Evolutionary conservation across 92 coral and sea anemone genomes (phyloP).

Genomic region (Ricordea florida): DNA sequence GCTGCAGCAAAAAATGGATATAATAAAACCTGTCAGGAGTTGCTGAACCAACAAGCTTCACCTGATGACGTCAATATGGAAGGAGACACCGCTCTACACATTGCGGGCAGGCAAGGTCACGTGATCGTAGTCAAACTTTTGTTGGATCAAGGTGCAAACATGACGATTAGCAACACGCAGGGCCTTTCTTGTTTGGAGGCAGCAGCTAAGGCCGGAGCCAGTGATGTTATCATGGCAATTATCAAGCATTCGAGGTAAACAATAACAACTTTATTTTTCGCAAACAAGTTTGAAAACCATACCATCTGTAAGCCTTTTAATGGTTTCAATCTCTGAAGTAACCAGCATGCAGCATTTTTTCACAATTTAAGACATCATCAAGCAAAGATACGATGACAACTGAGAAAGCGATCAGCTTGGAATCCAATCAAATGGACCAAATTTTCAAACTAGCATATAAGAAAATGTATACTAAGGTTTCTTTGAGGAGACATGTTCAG

Average conservation of each 20-base stretch:
- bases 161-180: slow-evolving; percentile 43
- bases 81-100: slow-evolving; percentile 72
- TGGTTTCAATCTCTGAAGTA: too few species aligned
- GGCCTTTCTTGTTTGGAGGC: slow-evolving; percentile 63
- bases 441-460: too few species aligned
- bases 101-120: slow-evolving; percentile 62
- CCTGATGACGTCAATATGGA: slow-evolving; percentile 37
- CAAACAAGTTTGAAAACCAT: too few species aligned
- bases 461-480: too few species aligned
- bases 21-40: slow-evolving; percentile 27
- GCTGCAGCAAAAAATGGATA: slow-evolving; percentile 58
- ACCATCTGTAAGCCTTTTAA: neutral
- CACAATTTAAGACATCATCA: too few species aligned
- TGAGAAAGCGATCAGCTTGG: too few species aligned
- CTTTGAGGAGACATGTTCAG: too few species aligned
- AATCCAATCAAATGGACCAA: too few species aligned
- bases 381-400: too few species aligned
- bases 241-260: slow-evolving; percentile 66
- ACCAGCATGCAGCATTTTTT: too few species aligned
- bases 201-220: slow-evolving; percentile 64
- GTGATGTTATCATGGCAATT: slow-evolving; percentile 62
- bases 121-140: slow-evolving; percentile 49
- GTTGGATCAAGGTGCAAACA: slow-evolving; percentile 64
- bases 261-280: neutral
- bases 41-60: slow-evolving; percentile 46